These are phyloP conservation scores for Zoanthus gigantus DNA, from an alignment of 92 coral and sea anemone genomes.

Conservation along the genomic window DNA sequence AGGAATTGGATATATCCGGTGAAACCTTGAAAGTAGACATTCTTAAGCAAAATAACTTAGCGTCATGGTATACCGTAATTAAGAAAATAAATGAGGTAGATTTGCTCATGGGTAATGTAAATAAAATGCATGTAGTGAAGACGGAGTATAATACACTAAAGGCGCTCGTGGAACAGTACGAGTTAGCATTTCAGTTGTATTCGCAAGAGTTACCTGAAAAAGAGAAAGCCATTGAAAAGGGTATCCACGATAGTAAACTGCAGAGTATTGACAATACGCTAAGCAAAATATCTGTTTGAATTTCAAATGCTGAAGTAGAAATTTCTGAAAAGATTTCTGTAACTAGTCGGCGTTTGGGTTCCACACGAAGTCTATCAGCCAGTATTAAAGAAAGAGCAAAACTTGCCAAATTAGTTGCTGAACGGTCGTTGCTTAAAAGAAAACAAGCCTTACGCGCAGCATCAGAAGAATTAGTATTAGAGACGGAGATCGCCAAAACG, in stretches of 20 bases:
- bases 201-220: constrained; percentile 19
- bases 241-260: not conserved
- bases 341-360: constrained; percentile 7
- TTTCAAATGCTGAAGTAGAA: constrained; percentile 8
- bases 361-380: not conserved
- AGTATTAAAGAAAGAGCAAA: constrained; percentile 59
- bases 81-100: constrained; percentile 38
- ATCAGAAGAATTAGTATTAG: constrained; percentile 52
- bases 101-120: constrained; percentile 27
- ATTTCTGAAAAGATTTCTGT: not conserved
- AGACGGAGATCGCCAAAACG: constrained; percentile 64
- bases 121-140: constrained; percentile 42
- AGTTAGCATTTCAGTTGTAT: constrained; percentile 1
- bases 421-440: constrained; percentile 58
- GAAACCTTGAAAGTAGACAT: constrained; percentile 13
- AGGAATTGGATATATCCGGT: not conserved
- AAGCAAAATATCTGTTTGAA: constrained; percentile 12
- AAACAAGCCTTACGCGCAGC: constrained; percentile 65
- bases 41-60: constrained; percentile 18
- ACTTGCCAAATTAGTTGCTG: constrained; percentile 71
- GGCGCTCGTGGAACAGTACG: constrained; percentile 28
- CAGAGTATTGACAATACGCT: constrained; percentile 10
- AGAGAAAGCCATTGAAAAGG: not conserved
- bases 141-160: constrained; percentile 18
- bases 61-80: constrained; percentile 29